These are phyloP conservation scores for Anisognathus igniventris DNA, from an alignment of 2,797 vertebrate genomes.

Conservation along the genomic window DNA sequence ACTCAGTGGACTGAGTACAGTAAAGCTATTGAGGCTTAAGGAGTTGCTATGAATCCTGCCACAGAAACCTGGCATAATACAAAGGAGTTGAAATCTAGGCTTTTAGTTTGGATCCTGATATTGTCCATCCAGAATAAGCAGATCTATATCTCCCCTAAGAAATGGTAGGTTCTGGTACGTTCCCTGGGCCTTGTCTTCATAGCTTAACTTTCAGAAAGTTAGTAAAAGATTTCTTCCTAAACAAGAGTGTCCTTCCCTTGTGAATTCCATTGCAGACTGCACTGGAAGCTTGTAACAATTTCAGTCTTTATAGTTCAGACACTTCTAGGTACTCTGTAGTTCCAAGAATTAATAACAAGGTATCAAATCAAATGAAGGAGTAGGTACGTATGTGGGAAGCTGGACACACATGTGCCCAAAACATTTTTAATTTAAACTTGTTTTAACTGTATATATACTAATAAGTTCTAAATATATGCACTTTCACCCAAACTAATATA, in stretches of 20 bases:
- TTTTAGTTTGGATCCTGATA: neutral
- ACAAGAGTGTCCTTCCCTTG: neutral
- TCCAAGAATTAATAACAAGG: neutral
- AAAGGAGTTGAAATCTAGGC: neutral
- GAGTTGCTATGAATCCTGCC: neutral
- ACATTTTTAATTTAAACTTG: slow-evolving; percentile 5
- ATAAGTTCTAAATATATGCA: slow-evolving; percentile 22
- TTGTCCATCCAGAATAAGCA: neutral
- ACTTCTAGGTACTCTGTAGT: neutral
- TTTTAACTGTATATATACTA: slow-evolving; percentile 38
- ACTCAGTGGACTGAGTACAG: neutral
- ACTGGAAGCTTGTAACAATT: neutral
- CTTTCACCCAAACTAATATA: slow-evolving; percentile 45
- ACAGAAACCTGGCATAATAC: neutral
- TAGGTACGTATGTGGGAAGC: neutral
- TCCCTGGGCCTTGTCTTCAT: neutral
- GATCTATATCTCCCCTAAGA: neutral
- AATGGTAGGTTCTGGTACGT: neutral
- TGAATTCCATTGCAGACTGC: neutral
- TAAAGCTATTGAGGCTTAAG: neutral
- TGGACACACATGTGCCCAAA: neutral
- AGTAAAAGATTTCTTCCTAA: neutral
- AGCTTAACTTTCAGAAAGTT: neutral
- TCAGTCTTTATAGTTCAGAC: neutral
- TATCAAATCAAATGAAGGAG: neutral